These are phyloP conservation scores for Hermodice carunculata DNA, from an alignment of 2,888 invertebrate species.

Conservation along the genomic window DNA sequence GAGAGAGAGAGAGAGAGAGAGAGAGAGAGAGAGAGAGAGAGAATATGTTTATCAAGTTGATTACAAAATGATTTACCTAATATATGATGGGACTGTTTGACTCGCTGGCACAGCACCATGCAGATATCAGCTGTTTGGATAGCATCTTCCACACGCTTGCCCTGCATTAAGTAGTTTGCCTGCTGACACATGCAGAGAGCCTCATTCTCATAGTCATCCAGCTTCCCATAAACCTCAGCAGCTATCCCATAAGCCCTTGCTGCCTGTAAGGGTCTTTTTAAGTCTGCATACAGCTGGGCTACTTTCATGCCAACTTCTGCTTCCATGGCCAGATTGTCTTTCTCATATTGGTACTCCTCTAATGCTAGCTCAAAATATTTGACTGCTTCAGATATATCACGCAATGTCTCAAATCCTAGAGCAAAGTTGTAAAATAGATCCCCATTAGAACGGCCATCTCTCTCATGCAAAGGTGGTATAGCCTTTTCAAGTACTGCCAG, in stretches of 20 bases:
- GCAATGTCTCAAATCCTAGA: conserved; percentile 51
- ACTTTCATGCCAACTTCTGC: conserved; percentile 38
- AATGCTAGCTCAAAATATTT: conserved; percentile 49
- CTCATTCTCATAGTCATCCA: conserved; percentile 35
- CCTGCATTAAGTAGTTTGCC: conserved; percentile 21
- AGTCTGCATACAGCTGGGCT: conserved; percentile 22
- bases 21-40: too few species aligned
- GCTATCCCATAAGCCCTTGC: conserved; percentile 32
- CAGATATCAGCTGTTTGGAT: conserved; percentile 28
- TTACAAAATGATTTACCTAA: too few species aligned
- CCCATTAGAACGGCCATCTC: conserved; percentile 51
- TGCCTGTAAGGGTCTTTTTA: conserved; percentile 20
- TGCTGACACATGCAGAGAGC: conserved; percentile 36
- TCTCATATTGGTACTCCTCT: conserved; percentile 47
- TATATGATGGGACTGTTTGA: too few species aligned
- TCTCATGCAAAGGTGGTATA: conserved; percentile 42
- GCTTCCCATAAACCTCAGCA: conserved; percentile 33
- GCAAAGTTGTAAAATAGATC: conserved; percentile 63
- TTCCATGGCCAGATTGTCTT: conserved; percentile 43
- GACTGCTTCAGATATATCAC: conserved; percentile 43
- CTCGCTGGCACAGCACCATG: conserved; percentile 30
- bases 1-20: too few species aligned
- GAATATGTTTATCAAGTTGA: too few species aligned
- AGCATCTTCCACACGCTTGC: conserved; percentile 12
- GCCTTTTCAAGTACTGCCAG: conserved; percentile 49